A percentile compares a stretch with the other conserved stretches of the same genome.
These are phyloP conservation scores for Melanogrammus aeglefinus DNA, from an alignment of 2,797 vertebrate genomes.

Conservation along the genomic window DNA sequence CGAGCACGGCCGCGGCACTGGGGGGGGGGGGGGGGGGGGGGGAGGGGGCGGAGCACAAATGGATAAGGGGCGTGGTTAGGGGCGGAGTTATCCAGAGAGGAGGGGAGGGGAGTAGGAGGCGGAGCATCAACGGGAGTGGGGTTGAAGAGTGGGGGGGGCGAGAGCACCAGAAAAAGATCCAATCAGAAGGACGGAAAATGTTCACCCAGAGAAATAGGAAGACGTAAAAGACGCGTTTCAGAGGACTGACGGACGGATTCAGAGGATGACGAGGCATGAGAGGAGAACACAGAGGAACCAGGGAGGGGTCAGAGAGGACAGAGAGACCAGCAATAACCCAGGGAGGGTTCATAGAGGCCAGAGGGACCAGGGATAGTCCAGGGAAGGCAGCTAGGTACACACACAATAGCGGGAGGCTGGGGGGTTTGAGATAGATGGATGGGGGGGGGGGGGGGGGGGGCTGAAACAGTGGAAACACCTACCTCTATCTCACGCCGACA, in stretches of 20 bases:
- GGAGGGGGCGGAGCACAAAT: neutral
- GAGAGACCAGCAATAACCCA: neutral
- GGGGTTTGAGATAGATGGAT: slow-evolving; percentile 20
- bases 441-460: slow-evolving; percentile 26
- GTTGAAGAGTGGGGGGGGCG: neutral
- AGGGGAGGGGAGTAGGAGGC: neutral
- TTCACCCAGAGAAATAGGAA: neutral
- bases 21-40: slow-evolving; percentile 33
- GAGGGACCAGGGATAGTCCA: slow-evolving; percentile 15
- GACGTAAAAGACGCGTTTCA: neutral
- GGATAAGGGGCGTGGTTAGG: neutral
- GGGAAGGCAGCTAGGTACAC: slow-evolving; percentile 23
- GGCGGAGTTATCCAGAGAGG: neutral
- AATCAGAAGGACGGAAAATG: neutral
- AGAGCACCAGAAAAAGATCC: neutral
- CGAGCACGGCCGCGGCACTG: slow-evolving; percentile 88
- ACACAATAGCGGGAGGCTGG: slow-evolving; percentile 4
- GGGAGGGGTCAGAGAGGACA: slow-evolving; percentile 4
- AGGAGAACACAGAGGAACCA: neutral
- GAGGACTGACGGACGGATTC: neutral
- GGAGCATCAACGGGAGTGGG: neutral
- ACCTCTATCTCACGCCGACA: slow-evolving; percentile 88
- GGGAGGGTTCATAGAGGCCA: neutral
- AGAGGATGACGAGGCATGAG: neutral
- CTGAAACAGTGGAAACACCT: slow-evolving; percentile 78